Conservation (phyloP, 2,113 vertebrate genomes). For the Burhinus bistriatus region DNA sequence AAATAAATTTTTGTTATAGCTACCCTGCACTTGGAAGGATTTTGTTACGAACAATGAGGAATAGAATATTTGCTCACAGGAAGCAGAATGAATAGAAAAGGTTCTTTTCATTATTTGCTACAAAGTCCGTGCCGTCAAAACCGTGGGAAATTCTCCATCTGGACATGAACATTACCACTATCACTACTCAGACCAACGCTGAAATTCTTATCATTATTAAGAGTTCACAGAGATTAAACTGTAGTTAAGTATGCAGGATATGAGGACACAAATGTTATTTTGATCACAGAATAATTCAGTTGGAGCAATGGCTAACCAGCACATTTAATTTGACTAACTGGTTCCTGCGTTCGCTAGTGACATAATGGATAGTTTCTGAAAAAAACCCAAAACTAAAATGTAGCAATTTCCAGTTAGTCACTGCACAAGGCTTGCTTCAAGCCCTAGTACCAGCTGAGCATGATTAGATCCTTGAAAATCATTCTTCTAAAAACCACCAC, state of each 20-base stretch:
- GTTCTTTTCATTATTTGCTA: slow-evolving; percentile 42
- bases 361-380: neutral
- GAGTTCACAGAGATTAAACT: slow-evolving; percentile 16
- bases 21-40: slow-evolving; percentile 38
- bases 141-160: slow-evolving; percentile 69
- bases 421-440: neutral
- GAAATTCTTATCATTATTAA: neutral
- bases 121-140: neutral
- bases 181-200: neutral
- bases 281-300: neutral
- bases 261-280: neutral
- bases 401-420: neutral
- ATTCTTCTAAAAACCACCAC: neutral
- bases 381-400: neutral
- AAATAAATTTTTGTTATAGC: slow-evolving; percentile 40
- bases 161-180: slow-evolving; percentile 12
- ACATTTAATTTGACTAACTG: neutral
- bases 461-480: neutral
- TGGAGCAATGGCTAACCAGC: neutral
- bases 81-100: slow-evolving; percentile 52
- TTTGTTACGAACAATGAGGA: neutral
- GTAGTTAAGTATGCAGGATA: neutral
- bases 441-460: neutral
- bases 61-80: slow-evolving; percentile 67
- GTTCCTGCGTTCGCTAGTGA: neutral